Evolutionary conservation across 92 coral and sea anemone genomes (phyloP).

Genomic region (Parazoanthus darwini): DNA sequence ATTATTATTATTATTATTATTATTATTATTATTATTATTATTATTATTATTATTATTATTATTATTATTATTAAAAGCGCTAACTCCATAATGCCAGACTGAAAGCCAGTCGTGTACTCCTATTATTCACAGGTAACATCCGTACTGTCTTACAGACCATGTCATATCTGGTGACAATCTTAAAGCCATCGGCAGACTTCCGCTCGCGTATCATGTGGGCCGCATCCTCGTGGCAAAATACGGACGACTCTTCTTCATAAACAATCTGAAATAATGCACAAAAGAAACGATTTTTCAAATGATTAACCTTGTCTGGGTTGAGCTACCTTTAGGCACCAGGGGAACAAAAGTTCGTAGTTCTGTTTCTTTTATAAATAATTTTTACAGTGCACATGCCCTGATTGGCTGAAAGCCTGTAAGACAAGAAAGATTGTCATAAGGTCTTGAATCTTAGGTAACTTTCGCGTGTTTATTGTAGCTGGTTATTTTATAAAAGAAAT

Average conservation of each 20-base stretch:
- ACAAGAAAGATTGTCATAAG: too few species aligned
- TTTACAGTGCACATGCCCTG: too few species aligned
- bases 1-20: too few species aligned
- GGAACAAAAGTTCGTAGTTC: not conserved
- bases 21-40: too few species aligned
- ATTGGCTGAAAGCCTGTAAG: too few species aligned
- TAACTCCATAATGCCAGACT: not conserved
- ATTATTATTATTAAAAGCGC: too few species aligned
- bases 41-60: too few species aligned
- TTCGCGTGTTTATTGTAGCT: too few species aligned
- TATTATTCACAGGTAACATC: too few species aligned
- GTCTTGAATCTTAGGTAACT: too few species aligned
- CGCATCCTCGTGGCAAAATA: slow-evolving; percentile 36
- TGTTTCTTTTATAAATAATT: too few species aligned
- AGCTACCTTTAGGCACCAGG: not conserved
- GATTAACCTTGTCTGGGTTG: not conserved
- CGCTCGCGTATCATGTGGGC: slow-evolving; percentile 11
- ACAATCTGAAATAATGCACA: slow-evolving; percentile 5
- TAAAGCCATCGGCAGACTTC: slow-evolving; percentile 12
- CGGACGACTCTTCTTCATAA: slow-evolving; percentile 14
- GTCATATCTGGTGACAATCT: slow-evolving; percentile 24
- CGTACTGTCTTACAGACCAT: slow-evolving; percentile 10
- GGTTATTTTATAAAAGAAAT: too few species aligned
- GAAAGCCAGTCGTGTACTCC: not conserved
- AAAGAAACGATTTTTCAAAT: not conserved